Base-by-base conservation (phyloP, 2,113 vertebrate genomes). In the Forbesichthys agassizii region DNA sequence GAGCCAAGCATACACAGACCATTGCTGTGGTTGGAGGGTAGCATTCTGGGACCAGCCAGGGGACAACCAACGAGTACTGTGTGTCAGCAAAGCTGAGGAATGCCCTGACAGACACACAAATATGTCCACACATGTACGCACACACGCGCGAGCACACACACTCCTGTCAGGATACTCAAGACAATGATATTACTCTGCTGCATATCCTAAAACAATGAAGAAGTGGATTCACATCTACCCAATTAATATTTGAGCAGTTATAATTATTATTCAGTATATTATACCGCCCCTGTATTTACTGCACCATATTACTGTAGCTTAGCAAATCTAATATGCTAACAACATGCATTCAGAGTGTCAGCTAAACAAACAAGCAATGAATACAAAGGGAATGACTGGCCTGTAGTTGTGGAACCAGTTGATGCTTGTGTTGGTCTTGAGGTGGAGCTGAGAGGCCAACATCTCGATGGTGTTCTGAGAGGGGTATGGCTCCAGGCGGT, bases 401-500 rank as follows among this genome's bases (percentile, higher is more conserved):
- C 98, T 97, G 94, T 99, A 98, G 90, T 99, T 99, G 88, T 27
- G 20, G 20, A 27, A 27, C 20, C 20, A 2, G 20, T 27, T 27
- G 20, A 27, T 27, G 20, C 1, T 99, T 0, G 98, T 99, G 93
- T 98, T 99, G 81, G 96, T 99, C 88, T 96, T 97, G 75, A 99
- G 97, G 85, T 96, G 95, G 77, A 99, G 96, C 85, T 96, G 95
- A 60, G 95, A 92, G 12, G 96, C 97, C 33, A 99, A 93, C 70
- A 95, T 88, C 88, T 99, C 97, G 0, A 98, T 98, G 81, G 96
- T 99, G 89, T 97, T 96, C 85, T 99, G 98, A 2, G 98, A 99
- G 2, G 98, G 98, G 88, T 99, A 99, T 1, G 98, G 98, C 80
- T 99, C 98, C 83, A 96, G 83, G 61, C 96, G 93, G 83, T 98